phyloP scores from a whole-genome alignment of 2,113 vertebrate species.

The Ammospiza nelsoni region DNA sequence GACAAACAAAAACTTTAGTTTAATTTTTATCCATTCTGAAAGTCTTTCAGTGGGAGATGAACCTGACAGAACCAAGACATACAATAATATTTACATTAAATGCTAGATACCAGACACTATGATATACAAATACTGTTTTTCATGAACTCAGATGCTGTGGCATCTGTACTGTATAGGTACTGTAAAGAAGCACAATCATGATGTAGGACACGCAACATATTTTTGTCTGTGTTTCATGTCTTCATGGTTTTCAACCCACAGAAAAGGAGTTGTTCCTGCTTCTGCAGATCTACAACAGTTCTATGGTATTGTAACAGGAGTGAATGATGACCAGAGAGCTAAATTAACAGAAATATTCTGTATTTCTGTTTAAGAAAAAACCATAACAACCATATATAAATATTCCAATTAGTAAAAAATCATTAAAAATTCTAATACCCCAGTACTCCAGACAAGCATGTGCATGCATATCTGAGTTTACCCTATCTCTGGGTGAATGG shows the following conservation, averaged over 20 bases:
- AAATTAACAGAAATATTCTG: not conserved
- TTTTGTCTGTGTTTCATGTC: not conserved
- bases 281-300: not conserved
- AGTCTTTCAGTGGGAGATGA: not conserved
- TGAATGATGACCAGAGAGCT: not conserved
- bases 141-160: not conserved
- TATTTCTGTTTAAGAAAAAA: not conserved
- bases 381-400: not conserved
- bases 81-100: not conserved
- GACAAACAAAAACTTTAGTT: not conserved
- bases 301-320: not conserved
- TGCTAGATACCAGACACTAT: not conserved
- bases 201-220: not conserved
- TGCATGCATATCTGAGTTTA: fast-evolving
- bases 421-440: not conserved
- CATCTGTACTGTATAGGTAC: not conserved
- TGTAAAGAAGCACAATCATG: not conserved
- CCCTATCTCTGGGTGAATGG: not conserved
- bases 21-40: not conserved
- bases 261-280: not conserved
- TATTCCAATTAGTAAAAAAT: not conserved
- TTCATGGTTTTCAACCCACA: not conserved
- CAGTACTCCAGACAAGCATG: not conserved
- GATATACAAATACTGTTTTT: not conserved
- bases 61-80: not conserved